Evolutionary conservation across 2,113 vertebrate species (phyloP).

Genomic region (Prionailurus bengalensis): DNA sequence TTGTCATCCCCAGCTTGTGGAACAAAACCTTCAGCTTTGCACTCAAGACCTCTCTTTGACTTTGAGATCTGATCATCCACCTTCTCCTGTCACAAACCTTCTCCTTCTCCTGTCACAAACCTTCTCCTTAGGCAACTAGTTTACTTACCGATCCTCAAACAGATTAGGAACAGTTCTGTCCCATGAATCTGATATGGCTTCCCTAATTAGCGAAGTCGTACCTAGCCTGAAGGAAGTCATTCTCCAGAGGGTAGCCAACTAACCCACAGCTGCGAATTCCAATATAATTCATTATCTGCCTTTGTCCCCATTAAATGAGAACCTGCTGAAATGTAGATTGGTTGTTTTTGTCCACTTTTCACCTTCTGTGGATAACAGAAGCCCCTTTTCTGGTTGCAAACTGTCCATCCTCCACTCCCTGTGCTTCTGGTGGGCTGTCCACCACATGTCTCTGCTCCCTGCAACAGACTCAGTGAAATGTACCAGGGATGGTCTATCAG

Average conservation of each 20-base stretch:
- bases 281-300: background rate
- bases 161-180: background rate
- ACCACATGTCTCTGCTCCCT: background rate
- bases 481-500: background rate
- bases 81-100: background rate
- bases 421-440: background rate
- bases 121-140: background rate
- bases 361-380: background rate
- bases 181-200: background rate
- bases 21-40: background rate
- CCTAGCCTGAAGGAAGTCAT: background rate
- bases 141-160: background rate
- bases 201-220: background rate
- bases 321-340: too few species aligned
- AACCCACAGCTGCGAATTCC: background rate
- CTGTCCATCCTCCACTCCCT: background rate
- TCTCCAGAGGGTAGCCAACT: background rate
- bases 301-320: background rate
- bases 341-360: background rate
- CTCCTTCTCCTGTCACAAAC: background rate
- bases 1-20: background rate
- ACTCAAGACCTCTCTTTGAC: background rate
- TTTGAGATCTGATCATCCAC: background rate
- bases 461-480: background rate
- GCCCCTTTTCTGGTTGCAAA: background rate